Evolutionary conservation across 2,113 vertebrate species (phyloP), one percentile per base, ranked within the genome.

Genomic region (Toxostoma redivivum): DNA sequence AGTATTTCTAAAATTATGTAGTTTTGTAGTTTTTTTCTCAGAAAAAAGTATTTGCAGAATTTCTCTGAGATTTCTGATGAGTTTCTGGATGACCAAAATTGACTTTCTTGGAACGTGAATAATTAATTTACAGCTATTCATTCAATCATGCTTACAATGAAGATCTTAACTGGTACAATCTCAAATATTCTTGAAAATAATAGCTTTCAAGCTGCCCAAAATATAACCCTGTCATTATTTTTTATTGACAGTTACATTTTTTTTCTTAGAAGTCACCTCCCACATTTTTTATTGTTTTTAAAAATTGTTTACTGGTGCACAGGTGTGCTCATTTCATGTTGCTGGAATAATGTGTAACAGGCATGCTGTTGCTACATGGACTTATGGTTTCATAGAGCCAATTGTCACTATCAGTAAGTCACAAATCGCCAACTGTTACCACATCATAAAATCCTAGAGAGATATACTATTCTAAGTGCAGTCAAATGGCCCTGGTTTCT

Each of bases 341-440:
- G 19, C 35, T 92, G 50, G 25, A 92, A 76, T 64, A 79, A 89
- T 54, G 33, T 69, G 37, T 53, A 72, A 80, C 12, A 82, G 14
- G 27, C 78, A 79, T 70, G 21, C 30, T 85, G 57, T 79, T 92
- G 54, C 21, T 85, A 90, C 82, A 82, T 88, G 66, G 70, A 47
- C 14, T 69, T 58, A 35, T 8, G 3, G 35, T 87, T 94, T 95
- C 77, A 72, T 77, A 54, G n/a, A 80, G 28, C 33, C 74, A 72
- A 38, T 95, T 89, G 61, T 94, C 28, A 53, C 21, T 69, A 65
- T 91, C 70, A 92, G 23, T 61, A 94, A 87, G 56, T 45, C 70
- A 89, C 45, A 69, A 89, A 90, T 35, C 85, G n/a, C 79, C 84
- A 92, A 64, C 80, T 90, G 72, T 88, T 94, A 79, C 40, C 37